A percentile compares a stretch with the other conserved stretches of the same genome.
Evolutionary conservation across 2,797 vertebrate species (phyloP).

Genomic region (Galago senegalensis): DNA sequence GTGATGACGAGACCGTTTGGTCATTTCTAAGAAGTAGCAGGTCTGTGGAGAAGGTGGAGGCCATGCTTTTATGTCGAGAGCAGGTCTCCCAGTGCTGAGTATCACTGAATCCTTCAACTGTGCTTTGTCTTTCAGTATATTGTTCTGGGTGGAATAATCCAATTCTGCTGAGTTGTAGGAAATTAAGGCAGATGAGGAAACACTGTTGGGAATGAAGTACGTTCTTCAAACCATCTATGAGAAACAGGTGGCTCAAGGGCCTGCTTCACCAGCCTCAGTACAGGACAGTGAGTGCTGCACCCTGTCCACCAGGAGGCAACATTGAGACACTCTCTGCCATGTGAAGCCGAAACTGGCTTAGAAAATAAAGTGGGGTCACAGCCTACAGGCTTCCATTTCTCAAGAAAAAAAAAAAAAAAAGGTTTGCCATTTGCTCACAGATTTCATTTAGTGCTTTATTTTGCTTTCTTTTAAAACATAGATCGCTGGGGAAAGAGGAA

Average conservation of each 20-base stretch:
- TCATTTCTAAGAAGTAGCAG: conserved; percentile 17
- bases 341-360: neutral
- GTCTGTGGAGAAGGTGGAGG: neutral
- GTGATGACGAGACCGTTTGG: neutral
- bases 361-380: neutral
- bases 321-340: neutral
- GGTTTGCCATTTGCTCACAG: neutral
- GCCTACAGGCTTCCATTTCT: neutral
- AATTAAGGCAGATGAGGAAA: neutral
- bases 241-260: neutral
- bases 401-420: neutral
- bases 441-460: neutral
- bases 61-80: neutral
- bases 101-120: neutral
- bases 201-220: neutral
- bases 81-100: neutral
- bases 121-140: neutral
- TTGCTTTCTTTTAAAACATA: neutral
- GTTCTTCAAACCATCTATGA: neutral
- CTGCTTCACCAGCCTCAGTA: neutral
- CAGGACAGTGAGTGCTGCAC: neutral
- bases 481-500: neutral
- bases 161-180: neutral
- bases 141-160: neutral
- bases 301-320: neutral